These are phyloP conservation scores for Leptopilina drosophilae DNA, from an alignment of 2,888 invertebrate genomes.

Conservation along the genomic window DNA sequence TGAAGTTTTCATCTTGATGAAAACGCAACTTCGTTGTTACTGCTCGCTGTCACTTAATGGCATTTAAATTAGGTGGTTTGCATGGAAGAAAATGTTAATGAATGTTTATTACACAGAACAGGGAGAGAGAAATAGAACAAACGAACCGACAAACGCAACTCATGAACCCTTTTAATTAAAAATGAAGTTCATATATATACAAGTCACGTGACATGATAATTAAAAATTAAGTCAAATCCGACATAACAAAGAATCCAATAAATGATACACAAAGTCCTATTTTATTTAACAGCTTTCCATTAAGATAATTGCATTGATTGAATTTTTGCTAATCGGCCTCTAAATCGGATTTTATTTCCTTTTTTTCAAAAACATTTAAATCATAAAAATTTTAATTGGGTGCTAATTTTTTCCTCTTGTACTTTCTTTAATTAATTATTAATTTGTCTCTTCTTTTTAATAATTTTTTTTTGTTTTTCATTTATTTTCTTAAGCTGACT, in stretches of 20 bases:
- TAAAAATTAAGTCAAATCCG: slow-evolving; percentile 14
- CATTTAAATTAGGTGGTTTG: slow-evolving; percentile 21
- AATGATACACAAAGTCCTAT: background rate
- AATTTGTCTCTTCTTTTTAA: too few species aligned
- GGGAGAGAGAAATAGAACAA: background rate
- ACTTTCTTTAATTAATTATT: too few species aligned
- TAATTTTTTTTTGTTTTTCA: too few species aligned
- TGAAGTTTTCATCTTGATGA: slow-evolving; percentile 34
- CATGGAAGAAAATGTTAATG: slow-evolving; percentile 24
- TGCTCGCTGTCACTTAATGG: slow-evolving; percentile 17
- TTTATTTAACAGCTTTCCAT: slow-evolving; percentile 13
- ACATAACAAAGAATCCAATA: background rate
- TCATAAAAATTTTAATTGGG: too few species aligned
- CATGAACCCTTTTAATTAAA: slow-evolving; percentile 26
- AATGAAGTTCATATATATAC: background rate
- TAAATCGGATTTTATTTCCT: too few species aligned
- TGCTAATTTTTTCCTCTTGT: too few species aligned
- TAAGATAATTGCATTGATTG: slow-evolving; percentile 18
- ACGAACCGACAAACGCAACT: slow-evolving; percentile 13
- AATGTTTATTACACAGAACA: background rate
- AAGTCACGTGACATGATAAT: slow-evolving; percentile 5
- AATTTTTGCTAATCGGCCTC: background rate
- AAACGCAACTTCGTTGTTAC: background rate
- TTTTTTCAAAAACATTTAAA: too few species aligned
- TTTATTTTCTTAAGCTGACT: too few species aligned